phyloP scores from a whole-genome alignment of 2,888 invertebrate genomes.

The Stratiomys singularior region DNA sequence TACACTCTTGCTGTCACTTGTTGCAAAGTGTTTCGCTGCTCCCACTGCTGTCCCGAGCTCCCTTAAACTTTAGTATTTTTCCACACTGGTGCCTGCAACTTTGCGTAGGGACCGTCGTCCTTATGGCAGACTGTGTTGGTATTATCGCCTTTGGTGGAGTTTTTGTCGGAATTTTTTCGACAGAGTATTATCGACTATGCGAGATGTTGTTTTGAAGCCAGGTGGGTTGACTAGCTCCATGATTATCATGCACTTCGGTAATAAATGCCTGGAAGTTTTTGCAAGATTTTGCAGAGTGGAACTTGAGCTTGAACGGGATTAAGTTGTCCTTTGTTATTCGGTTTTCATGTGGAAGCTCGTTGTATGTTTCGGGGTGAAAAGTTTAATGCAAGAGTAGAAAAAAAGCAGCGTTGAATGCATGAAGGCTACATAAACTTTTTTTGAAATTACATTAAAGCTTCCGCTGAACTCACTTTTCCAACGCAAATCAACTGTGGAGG shows the following conservation, averaged over 20 bases:
- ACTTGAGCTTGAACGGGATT: slow-evolving; percentile 16
- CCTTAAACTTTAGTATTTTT: slow-evolving; percentile 23
- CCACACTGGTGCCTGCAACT: neutral
- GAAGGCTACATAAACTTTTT: too few relatives aligned
- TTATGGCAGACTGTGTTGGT: neutral
- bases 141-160: slow-evolving; percentile 9
- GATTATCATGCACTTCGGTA: slow-evolving; percentile 26
- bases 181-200: slow-evolving; percentile 1
- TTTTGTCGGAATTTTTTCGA: neutral
- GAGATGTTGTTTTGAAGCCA: neutral
- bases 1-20: slow-evolving; percentile 12
- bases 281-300: neutral
- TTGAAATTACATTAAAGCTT: too few relatives aligned
- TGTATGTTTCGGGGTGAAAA: neutral
- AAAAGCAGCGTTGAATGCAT: too few relatives aligned
- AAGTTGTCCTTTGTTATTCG: slow-evolving; percentile 15
- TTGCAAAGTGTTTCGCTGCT: slow-evolving; percentile 10
- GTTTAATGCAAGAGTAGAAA: too few relatives aligned
- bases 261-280: slow-evolving; percentile 16
- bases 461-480: too few relatives aligned
- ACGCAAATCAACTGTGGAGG: too few relatives aligned
- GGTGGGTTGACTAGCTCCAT: slow-evolving; percentile 5
- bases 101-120: neutral
- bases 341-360: neutral
- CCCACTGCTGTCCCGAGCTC: neutral